Evolutionary conservation across 2,888 invertebrate species (phyloP), one percentile per base, ranked within the genome.

Genomic region (Cerastis leucographa): DNA sequence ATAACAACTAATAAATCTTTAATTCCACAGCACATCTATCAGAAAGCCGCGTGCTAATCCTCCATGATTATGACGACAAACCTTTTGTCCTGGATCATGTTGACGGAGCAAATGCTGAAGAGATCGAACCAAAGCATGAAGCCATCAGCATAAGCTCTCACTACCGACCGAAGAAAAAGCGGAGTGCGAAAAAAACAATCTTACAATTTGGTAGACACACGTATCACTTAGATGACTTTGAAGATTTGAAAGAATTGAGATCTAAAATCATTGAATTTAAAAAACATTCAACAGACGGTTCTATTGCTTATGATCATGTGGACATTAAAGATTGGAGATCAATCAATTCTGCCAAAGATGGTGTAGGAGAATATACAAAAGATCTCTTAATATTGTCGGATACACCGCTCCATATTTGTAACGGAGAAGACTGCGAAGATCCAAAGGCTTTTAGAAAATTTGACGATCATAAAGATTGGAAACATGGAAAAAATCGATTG

Each of bases 291-390:
- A 17, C n/a, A 25, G n/a, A 42, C 4, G 29, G 54, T 8, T 7
- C 56, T 0, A 0, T 89, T 6, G 82, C 87, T 0, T 80, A 85
- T 9, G 90, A 90, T 14, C 89, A 90, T 9, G 14, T 88, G 0
- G 90, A 90, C 35, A 8, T 91, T 0, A 71, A 71, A 1, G 84
- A 88, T 1, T 35, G 89, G 1, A 67, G 75, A 46, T 11, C 65
- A 0, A 40, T 14, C 6, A 12, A 70, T 25, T 5, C 25, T 0
- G 17, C 29, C n/a, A 68, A 61, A 12, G 9, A n/a, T 0, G 74
- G 81, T 0, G 82, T 89, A 0, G 70, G 73, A 12, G 85, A 91
- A 19, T 89, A 88, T 40, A 9, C 89, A 0, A 87, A 90, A 19
- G 89, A 89, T 35, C 51, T 90, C 2, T 8, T 74, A 0, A 22